Base-by-base conservation (phyloP, 2,797 vertebrate genomes). In the Cossypha niveicapilla region DNA sequence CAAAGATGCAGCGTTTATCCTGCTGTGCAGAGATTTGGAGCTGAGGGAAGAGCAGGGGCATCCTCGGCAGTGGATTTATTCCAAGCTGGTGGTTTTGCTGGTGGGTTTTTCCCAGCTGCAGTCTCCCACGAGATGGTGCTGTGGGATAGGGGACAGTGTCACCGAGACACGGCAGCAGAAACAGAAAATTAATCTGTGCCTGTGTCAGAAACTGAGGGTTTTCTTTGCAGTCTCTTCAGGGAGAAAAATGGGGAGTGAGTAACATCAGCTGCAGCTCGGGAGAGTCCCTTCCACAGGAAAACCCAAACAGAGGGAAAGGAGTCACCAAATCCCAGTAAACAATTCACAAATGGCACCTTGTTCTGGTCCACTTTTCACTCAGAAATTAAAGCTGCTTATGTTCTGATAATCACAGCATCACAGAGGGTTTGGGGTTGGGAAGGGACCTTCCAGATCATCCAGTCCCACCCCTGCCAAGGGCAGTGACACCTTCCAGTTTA, bases 101-200 rank as follows among this genome's bases (percentile, higher is more conserved):
- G 6, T 19, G 74, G 11, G 3, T 10, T 86, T 74, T 71, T 53
- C 4, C 17, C 18, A 18, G 11, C 54, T 63, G 23, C 61, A n/a
- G 34, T 10, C 12, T 60, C 78, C 92, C 96, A 94, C 93, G 83
- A 96, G 96, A 68, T 97, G 97, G 96, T 95, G 88, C 88, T 97
- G 84, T 94, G 92, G 88, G 87, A 92, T 23, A 71, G 57, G 75
- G 50, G 30, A 84, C 35, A 0, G 19, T 8, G 35, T 4, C 19
- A 30, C 22, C 0, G 16, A 54, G 50, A 1, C 3, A 1, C 1
- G 13, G 0, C 30, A 12, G 2, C 12, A 3, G 56, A 28, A 11
- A 16, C 32, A 37, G 44, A 18, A 54, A 57, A 79, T 71, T 21
- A 6, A 45, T 15, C 7, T 19, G 73, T 72, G 70, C 50, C 37